These are phyloP conservation scores for Drosophila chauvacae DNA, from an alignment of 1,140 invertebrate genomes.

Conservation along the genomic window DNA sequence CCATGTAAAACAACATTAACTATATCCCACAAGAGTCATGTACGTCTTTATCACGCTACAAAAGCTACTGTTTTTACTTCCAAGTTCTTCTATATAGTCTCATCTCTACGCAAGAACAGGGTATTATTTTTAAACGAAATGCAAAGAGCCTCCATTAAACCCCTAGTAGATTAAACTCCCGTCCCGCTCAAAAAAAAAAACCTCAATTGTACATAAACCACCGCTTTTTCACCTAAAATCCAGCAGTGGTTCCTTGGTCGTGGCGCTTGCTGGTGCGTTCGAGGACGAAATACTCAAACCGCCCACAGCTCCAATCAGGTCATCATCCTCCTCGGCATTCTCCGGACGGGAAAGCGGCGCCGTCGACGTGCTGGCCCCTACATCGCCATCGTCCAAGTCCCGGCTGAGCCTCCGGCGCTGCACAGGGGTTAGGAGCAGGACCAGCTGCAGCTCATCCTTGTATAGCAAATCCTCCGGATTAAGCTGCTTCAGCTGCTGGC, in stretches of 20 bases:
- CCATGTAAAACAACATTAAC: neutral
- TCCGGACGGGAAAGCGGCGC: constrained; percentile 57
- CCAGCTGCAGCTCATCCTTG: constrained; percentile 68
- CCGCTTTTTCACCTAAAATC: constrained; percentile 50
- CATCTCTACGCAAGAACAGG: neutral
- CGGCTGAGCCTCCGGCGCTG: constrained; percentile 37
- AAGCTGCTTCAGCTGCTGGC: constrained; percentile 57
- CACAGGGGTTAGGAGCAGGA: constrained; percentile 50
- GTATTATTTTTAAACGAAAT: neutral
- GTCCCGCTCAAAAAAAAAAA: neutral
- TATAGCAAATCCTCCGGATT: constrained; percentile 53
- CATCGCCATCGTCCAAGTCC: constrained; percentile 32
- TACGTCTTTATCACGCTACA: neutral
- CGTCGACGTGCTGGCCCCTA: constrained; percentile 33
- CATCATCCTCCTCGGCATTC: constrained; percentile 53
- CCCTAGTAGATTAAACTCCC: neutral
- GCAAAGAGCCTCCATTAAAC: neutral
- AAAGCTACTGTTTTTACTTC: neutral
- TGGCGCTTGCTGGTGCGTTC: constrained; percentile 12
- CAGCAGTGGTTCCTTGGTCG: constrained; percentile 53
- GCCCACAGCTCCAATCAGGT: constrained; percentile 60
- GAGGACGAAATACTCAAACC: constrained; percentile 51
- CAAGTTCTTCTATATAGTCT: neutral
- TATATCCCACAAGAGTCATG: too few relatives aligned
- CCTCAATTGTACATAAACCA: neutral